Evolutionary conservation across 2,797 vertebrate genomes (phyloP), one percentile per base, ranked within the genome.

Genomic region (Parotocinclus haroldoi): DNA sequence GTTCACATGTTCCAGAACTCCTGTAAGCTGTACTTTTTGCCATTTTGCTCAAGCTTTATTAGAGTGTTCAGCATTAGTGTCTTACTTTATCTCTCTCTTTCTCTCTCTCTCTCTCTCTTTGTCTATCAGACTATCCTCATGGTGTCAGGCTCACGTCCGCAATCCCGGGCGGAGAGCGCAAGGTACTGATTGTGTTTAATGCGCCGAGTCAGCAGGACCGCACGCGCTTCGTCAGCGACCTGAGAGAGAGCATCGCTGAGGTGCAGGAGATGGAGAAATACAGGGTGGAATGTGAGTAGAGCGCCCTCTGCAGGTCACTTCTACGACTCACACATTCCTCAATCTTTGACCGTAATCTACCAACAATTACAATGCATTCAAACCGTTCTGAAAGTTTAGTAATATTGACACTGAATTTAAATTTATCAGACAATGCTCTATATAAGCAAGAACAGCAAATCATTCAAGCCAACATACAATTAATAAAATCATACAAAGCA

Each of bases 261-360:
- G 94, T 96, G 63, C 93, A 95, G 83, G 95, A 96, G 81, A 97
- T 97, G 95, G 95, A 96, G 87, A 97, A 96, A 77, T 95, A 96
- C 86, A 78, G 95, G 0, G 92, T 97, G 76, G 95, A 97, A 82
- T 93, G 95, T 96, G 77, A 93, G 94, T 91, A 69, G 10, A 77
- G 61, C 38, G 0, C 73, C 71, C 68, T 63, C 73, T 79, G 36
- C 19, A 69, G 62, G 42, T 42, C 45, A 27, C 10, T 45, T n/a
- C 11, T 44, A 44, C 48, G 4, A 72, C 36, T 18, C 50, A 62
- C 46, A 69, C 7, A 10, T 38, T 37, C 10, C 13, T 46, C 11
- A 7, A 17, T 13, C 10, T 42, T 2, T 52, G 36, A 18, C 27
- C 2, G 40, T 1, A 44, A 44, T 1, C 40, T 5, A 27, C 5